phyloP scores from a whole-genome alignment of 2,797 vertebrate genomes.

The Peromyscus aztecus region DNA sequence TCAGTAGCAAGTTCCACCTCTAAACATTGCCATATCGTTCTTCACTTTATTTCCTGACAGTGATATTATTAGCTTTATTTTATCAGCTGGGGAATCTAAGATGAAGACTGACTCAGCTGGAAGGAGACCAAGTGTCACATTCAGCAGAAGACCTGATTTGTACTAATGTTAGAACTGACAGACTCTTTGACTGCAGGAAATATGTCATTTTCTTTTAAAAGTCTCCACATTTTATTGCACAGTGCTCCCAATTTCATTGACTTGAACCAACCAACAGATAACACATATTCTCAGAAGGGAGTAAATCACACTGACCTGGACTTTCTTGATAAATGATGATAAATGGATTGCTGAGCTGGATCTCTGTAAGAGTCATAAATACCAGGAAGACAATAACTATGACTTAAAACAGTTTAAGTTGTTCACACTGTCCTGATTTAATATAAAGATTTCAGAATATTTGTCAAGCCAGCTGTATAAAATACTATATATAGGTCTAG shows the following conservation, averaged over 20 bases:
- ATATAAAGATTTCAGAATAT: not conserved
- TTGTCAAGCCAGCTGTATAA: not conserved
- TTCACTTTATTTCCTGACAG: not conserved
- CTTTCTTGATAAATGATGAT: slow-evolving; percentile 36
- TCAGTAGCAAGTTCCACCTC: slow-evolving; percentile 5
- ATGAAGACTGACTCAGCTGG: slow-evolving; percentile 46
- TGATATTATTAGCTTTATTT: slow-evolving; percentile 64
- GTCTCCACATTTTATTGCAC: slow-evolving; percentile 23
- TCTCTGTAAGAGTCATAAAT: slow-evolving; percentile 26
- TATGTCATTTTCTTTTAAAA: slow-evolving; percentile 62
- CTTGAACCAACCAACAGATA: slow-evolving; percentile 23
- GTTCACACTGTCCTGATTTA: not conserved
- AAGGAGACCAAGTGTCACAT: slow-evolving; percentile 52
- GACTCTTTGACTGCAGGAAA: slow-evolving; percentile 47
- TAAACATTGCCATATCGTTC: not conserved
- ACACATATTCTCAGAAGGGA: not conserved
- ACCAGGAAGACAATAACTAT: slow-evolving; percentile 15
- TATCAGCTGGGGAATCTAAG: slow-evolving; percentile 1
- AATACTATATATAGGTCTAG: not conserved
- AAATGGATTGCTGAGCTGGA: slow-evolving; percentile 19
- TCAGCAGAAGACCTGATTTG: slow-evolving; percentile 57
- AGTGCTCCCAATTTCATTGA: slow-evolving; percentile 59
- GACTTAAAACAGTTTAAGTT: slow-evolving; percentile 14
- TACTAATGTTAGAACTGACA: slow-evolving; percentile 67
- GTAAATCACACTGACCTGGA: slow-evolving; percentile 49